A percentile compares a stretch with the other conserved stretches of the same genome.
Evolutionary conservation across 2,888 invertebrate genomes (phyloP).

Genomic region (Euphydryas editha): DNA sequence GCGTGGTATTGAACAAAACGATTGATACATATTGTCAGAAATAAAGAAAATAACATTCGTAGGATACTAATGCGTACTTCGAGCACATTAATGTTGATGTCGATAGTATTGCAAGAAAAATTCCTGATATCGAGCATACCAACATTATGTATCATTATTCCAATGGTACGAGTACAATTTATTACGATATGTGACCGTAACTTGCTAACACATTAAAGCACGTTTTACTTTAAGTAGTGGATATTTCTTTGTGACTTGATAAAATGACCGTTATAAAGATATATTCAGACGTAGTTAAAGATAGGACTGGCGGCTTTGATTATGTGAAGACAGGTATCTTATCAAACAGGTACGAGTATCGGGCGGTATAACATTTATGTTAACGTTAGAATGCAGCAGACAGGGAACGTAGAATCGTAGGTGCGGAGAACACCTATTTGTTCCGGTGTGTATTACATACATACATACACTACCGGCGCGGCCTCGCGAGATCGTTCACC

Average conservation of each 20-base stretch:
- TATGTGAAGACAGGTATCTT: slow-evolving; percentile 45
- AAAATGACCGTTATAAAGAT: slow-evolving; percentile 6
- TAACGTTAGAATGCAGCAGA: slow-evolving; percentile 38
- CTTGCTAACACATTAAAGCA: slow-evolving; percentile 63
- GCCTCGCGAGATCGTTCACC: slow-evolving; percentile 79
- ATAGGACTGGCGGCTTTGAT: slow-evolving; percentile 7
- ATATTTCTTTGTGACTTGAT: background rate
- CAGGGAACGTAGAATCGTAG: slow-evolving; percentile 33
- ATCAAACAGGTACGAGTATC: slow-evolving; percentile 32
- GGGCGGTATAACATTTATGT: slow-evolving; percentile 32
- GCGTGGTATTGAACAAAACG: too few relatives aligned
- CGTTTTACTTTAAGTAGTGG: too few relatives aligned
- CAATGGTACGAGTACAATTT: slow-evolving; percentile 80
- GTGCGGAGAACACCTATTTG: slow-evolving; percentile 47
- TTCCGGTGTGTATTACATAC: slow-evolving; percentile 48
- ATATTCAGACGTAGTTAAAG: background rate
- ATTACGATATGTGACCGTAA: slow-evolving; percentile 64
- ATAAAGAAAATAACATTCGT: too few relatives aligned
- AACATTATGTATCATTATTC: slow-evolving; percentile 79
- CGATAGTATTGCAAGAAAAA: slow-evolving; percentile 6
- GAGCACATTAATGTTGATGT: too few relatives aligned
- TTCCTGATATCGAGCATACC: slow-evolving; percentile 64
- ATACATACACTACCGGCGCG: slow-evolving; percentile 49
- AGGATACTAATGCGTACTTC: too few relatives aligned
- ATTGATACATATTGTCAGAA: too few relatives aligned